phyloP scores from a whole-genome alignment of 2,888 invertebrate species.

The Crepidodera aurea region DNA sequence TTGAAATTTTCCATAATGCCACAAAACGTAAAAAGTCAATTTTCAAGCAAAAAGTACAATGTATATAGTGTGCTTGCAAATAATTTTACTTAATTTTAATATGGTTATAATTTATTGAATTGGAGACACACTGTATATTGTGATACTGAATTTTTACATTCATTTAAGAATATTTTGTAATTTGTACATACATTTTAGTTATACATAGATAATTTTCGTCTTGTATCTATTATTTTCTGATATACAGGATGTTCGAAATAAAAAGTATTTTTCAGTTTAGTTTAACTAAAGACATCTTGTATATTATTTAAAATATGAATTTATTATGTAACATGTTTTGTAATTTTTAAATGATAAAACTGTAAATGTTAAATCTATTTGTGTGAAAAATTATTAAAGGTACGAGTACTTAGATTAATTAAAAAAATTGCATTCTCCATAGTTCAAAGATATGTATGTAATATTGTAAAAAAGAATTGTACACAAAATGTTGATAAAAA shows the following conservation, averaged over 20 bases:
- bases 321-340: neutral
- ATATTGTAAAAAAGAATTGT: slow-evolving; percentile 50
- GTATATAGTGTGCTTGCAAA: too few relatives aligned
- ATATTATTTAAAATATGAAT: neutral
- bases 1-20: too few relatives aligned
- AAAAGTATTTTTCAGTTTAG: too few relatives aligned
- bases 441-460: slow-evolving; percentile 48
- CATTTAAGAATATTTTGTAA: neutral
- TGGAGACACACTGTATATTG: neutral
- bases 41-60: neutral
- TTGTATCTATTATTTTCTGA: too few relatives aligned
- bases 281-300: too few relatives aligned
- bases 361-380: slow-evolving; percentile 34
- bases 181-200: neutral
- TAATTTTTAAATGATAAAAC: slow-evolving; percentile 11
- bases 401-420: slow-evolving; percentile 32
- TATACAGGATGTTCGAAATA: too few relatives aligned
- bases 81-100: too few relatives aligned
- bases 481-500: slow-evolving; percentile 50
- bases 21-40: too few relatives aligned
- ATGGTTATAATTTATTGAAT: neutral
- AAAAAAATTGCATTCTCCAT: slow-evolving; percentile 38
- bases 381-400: slow-evolving; percentile 23
- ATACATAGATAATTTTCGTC: too few relatives aligned
- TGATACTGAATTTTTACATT: too few relatives aligned